These are phyloP conservation scores for Toxotes lorentzi DNA, from an alignment of 2,797 vertebrate species.

Conservation along the genomic window DNA sequence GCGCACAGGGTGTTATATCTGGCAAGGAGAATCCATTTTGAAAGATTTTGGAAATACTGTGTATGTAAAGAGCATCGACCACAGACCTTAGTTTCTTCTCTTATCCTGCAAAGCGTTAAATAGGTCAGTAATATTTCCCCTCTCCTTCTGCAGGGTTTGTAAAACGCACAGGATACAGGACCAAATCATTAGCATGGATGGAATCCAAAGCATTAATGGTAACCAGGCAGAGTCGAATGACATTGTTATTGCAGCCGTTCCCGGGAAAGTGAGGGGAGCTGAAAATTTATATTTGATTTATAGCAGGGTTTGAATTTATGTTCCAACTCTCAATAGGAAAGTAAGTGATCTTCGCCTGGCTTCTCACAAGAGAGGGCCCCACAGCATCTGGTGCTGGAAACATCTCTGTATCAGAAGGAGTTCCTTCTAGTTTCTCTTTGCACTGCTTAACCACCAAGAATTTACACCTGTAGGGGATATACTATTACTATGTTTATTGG, in stretches of 20 bases:
- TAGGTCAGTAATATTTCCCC: conserved; percentile 79
- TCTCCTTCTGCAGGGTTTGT: conserved; percentile 70
- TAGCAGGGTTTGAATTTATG: conserved; percentile 84
- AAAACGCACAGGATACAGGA: conserved; percentile 72
- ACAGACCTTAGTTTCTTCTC: conserved; percentile 74
- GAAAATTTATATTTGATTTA: conserved; percentile 87
- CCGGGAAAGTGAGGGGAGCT: conserved; percentile 78
- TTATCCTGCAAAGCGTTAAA: conserved; percentile 79
- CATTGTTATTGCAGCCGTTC: conserved; percentile 85
- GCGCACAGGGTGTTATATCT: conserved; percentile 78
- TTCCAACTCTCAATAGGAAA: conserved; percentile 79
- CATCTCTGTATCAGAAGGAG: conserved; percentile 78
- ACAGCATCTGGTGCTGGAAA: conserved; percentile 83
- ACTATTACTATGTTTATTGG: conserved; percentile 81
- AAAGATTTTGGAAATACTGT: conserved; percentile 73
- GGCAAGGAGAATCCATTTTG: conserved; percentile 74
- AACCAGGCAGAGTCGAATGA: conserved; percentile 81
- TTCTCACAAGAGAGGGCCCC: conserved; percentile 76
- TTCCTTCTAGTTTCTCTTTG: conserved; percentile 64
- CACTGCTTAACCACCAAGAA: conserved; percentile 75
- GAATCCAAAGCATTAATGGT: conserved; percentile 81
- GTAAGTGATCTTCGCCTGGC: conserved; percentile 79
- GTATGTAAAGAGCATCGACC: conserved; percentile 74
- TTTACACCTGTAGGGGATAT: conserved; percentile 84
- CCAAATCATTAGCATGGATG: conserved; percentile 80